phyloP scores from a whole-genome alignment of 2,888 invertebrate genomes.

The Eupeodes luniger region DNA sequence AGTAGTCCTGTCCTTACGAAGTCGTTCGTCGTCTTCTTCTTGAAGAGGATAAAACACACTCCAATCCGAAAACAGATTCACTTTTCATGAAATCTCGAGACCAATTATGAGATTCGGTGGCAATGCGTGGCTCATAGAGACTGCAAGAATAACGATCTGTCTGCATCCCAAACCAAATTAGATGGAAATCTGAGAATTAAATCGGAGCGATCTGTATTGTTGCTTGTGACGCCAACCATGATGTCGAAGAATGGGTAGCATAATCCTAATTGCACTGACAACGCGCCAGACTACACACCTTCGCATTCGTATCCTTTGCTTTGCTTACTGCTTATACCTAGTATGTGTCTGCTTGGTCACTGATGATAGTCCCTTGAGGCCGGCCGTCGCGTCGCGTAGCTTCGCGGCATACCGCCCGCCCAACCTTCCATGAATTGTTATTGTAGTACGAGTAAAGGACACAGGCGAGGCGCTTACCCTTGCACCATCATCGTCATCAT shows the following conservation, averaged over 20 bases:
- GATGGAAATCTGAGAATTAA: constrained; percentile 68
- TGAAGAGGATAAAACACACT: constrained; percentile 14
- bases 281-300: constrained; percentile 71
- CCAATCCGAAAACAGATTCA: constrained; percentile 63
- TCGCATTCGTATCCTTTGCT: constrained; percentile 50
- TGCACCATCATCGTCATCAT: constrained; percentile 65
- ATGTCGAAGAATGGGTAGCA: constrained; percentile 47
- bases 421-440: not conserved
- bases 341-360: not conserved
- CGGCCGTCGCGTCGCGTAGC: not conserved
- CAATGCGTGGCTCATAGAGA: constrained; percentile 45
- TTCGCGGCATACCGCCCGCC: no score
- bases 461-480: constrained; percentile 60
- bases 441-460: not conserved
- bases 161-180: constrained; percentile 65
- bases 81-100: constrained; percentile 58
- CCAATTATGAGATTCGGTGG: constrained; percentile 55
- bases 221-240: constrained; percentile 58
- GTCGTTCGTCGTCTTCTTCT: constrained; percentile 8
- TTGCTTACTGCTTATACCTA: not conserved
- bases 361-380: constrained; percentile 19
- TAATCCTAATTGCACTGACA: constrained; percentile 75
- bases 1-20: not conserved
- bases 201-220: constrained; percentile 71
- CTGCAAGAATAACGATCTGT: constrained; percentile 70